phyloP scores from a whole-genome alignment of 2,797 vertebrate genomes.

The Xenops minutus region DNA sequence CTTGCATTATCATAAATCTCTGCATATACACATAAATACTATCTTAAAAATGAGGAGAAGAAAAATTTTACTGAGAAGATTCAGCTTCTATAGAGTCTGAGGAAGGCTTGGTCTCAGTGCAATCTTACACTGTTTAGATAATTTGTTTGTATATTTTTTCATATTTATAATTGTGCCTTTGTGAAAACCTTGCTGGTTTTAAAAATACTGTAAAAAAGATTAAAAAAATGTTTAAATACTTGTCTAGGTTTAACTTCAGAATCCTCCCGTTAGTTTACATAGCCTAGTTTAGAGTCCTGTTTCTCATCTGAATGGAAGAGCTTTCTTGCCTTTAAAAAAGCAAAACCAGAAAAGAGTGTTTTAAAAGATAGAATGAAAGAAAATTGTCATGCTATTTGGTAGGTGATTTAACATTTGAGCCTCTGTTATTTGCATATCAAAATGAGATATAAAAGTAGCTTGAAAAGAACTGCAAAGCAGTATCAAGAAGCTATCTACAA shows the following conservation, averaged over 20 bases:
- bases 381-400: conserved; percentile 16
- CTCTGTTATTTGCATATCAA: conserved; percentile 58
- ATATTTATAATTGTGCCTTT: background rate
- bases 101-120: background rate
- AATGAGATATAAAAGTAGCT: conserved; percentile 37
- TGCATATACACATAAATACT: background rate
- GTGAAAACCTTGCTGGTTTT: background rate
- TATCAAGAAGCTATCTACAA: background rate
- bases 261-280: background rate
- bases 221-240: background rate
- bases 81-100: background rate
- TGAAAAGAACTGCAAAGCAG: conserved; percentile 7
- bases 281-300: background rate
- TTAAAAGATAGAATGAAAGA: conserved; percentile 24
- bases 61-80: background rate
- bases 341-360: background rate
- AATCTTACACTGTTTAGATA: background rate
- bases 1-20: conserved; percentile 7
- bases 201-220: background rate
- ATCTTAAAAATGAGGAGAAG: background rate
- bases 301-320: background rate
- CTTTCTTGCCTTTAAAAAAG: background rate
- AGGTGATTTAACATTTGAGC: conserved; percentile 21
- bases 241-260: background rate
- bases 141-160: background rate